Conservation (phyloP, 2,797 vertebrate genomes). For the Hydrocynus forskahlii region DNA sequence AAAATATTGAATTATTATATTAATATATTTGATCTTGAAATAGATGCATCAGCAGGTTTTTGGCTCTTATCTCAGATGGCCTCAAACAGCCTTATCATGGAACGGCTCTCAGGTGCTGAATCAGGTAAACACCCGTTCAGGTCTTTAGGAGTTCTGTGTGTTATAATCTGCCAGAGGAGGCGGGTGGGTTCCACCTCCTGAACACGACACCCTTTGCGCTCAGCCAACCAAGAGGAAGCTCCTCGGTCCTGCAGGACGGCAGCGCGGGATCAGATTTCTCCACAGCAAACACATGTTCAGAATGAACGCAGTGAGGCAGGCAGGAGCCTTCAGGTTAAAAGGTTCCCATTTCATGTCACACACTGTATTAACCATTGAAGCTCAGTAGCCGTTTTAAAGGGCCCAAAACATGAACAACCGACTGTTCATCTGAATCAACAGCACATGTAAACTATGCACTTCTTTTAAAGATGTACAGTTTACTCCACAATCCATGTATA, state of each 20-base stretch:
- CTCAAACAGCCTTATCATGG: too few relatives aligned
- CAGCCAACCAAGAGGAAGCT: slow-evolving; percentile 1
- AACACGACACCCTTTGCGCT: slow-evolving; percentile 36
- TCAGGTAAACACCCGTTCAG: too few relatives aligned
- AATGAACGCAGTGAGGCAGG: neutral
- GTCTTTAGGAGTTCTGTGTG: neutral
- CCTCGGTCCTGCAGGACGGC: neutral
- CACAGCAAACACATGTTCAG: slow-evolving; percentile 1
- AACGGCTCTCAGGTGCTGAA: too few relatives aligned
- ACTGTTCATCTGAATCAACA: too few relatives aligned
- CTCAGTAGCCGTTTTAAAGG: neutral
- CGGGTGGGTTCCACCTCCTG: neutral
- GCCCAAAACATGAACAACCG: too few relatives aligned
- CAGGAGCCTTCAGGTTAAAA: neutral
- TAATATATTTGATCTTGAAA: too few relatives aligned
- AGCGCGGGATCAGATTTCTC: slow-evolving; percentile 22
- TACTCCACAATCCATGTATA: too few relatives aligned
- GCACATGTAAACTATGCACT: too few relatives aligned
- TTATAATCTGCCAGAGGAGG: neutral
- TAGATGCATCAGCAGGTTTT: too few relatives aligned
- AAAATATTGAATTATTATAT: too few relatives aligned
- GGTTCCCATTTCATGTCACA: neutral
- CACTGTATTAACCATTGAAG: neutral
- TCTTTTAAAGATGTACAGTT: too few relatives aligned
- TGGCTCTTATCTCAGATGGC: too few relatives aligned